Percentiles rank a stretch among this genome's conserved stretches.
Evolutionary conservation across 2,888 invertebrate species (phyloP).

Genomic region (Periphyllus acericola): DNA sequence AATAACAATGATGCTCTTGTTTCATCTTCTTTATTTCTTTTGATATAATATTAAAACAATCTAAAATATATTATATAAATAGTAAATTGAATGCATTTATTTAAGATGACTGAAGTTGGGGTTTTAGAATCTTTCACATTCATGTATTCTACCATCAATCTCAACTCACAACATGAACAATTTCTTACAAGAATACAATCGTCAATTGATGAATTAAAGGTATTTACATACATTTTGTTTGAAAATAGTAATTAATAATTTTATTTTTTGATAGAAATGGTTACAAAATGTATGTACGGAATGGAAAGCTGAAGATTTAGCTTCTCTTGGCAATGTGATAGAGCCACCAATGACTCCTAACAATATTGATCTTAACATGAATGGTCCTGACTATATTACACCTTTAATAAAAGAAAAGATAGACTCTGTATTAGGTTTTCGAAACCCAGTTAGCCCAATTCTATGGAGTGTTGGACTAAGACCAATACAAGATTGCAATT

Average conservation of each 20-base stretch:
- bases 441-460: constrained; percentile 56
- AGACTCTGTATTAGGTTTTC: constrained; percentile 50
- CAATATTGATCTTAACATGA: constrained; percentile 50
- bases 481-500: constrained; percentile 49
- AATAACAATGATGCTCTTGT: too few relatives aligned
- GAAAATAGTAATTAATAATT: neutral
- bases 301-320: constrained; percentile 60
- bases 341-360: constrained; percentile 57
- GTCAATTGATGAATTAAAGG: constrained; percentile 63
- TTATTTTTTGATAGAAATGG: constrained; percentile 48
- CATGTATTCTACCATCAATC: constrained; percentile 60
- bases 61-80: neutral
- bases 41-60: too few relatives aligned
- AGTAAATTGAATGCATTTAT: neutral
- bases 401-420: constrained; percentile 58
- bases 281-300: constrained; percentile 53
- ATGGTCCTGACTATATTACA: constrained; percentile 48
- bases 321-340: constrained; percentile 53
- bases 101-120: constrained; percentile 61
- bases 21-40: too few relatives aligned
- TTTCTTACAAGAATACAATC: constrained; percentile 62
- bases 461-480: constrained; percentile 57
- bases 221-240: neutral
- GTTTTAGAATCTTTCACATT: constrained; percentile 63
- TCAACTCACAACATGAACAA: constrained; percentile 61